Conservation (phyloP, 2,113 vertebrate species). For the Cinclus mexicanus region DNA sequence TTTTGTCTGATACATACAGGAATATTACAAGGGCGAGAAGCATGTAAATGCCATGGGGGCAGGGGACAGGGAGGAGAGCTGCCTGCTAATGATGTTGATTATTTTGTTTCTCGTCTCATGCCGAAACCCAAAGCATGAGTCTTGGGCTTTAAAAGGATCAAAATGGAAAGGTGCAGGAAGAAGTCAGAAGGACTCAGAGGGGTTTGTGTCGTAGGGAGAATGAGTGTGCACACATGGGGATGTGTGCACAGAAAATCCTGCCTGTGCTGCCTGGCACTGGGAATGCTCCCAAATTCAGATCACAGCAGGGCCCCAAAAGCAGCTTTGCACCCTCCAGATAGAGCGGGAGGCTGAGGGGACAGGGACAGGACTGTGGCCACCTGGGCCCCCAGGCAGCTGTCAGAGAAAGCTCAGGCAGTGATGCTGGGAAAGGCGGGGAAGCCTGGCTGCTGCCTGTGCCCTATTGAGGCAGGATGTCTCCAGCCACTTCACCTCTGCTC, state of each 20-base stretch:
- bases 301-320: neutral
- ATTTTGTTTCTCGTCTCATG: neutral
- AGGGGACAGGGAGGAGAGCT: neutral
- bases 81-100: neutral
- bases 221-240: accelerated
- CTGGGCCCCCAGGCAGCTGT: neutral
- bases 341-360: neutral
- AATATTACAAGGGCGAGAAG: neutral
- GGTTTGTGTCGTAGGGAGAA: neutral
- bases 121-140: neutral
- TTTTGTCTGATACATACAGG: constrained; percentile 7
- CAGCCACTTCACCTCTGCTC: constrained; percentile 53
- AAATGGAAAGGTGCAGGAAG: neutral
- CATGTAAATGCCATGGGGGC: neutral
- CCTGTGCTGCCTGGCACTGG: neutral
- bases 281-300: neutral
- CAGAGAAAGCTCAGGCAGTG: neutral
- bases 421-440: neutral
- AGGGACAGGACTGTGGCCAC: neutral
- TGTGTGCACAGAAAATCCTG: neutral
- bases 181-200: neutral
- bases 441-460: neutral
- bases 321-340: neutral
- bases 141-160: neutral
- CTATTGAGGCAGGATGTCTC: constrained; percentile 2